Conservation (phyloP, 2,888 invertebrate genomes). For the Apotomis capreana region DNA sequence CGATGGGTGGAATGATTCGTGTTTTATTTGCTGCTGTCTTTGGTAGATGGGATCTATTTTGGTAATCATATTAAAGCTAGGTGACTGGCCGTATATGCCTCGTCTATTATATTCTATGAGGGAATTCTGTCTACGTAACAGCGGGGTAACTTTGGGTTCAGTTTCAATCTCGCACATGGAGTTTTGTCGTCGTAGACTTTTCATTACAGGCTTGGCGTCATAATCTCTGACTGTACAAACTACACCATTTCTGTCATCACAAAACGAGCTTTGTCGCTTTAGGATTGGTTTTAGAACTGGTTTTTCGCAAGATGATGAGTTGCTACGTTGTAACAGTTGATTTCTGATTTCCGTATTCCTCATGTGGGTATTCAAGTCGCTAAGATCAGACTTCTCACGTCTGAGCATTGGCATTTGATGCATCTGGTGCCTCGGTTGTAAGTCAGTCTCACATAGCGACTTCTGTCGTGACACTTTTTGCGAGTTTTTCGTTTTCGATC, state of each 20-base stretch:
- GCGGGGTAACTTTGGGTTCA: constrained; percentile 81
- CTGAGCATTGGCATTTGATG: constrained; percentile 70
- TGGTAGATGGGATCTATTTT: constrained; percentile 83
- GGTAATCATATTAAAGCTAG: constrained; percentile 81
- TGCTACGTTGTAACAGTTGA: constrained; percentile 79
- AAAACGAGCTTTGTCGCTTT: constrained; percentile 80
- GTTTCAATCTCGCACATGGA: constrained; percentile 82
- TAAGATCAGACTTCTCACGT: constrained; percentile 78
- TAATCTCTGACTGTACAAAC: constrained; percentile 77
- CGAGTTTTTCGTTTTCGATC: constrained; percentile 79
- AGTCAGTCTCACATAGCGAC: constrained; percentile 78
- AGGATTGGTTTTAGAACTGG: constrained; percentile 76
- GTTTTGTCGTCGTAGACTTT: constrained; percentile 73
- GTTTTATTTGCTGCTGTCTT: constrained; percentile 79
- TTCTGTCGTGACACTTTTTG: constrained; percentile 80
- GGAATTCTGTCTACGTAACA: constrained; percentile 81
- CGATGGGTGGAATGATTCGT: constrained; percentile 79
- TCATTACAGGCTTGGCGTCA: constrained; percentile 73
- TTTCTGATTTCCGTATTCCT: constrained; percentile 75
- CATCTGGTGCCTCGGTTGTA: constrained; percentile 70
- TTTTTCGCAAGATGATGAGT: constrained; percentile 79
- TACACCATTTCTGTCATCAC: constrained; percentile 76
- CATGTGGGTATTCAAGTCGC: constrained; percentile 74
- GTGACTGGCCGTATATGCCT: constrained; percentile 76
- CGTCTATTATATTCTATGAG: constrained; percentile 80